Evolutionary conservation across 2,113 vertebrate species (phyloP).

Genomic region (Scortum barcoo): DNA sequence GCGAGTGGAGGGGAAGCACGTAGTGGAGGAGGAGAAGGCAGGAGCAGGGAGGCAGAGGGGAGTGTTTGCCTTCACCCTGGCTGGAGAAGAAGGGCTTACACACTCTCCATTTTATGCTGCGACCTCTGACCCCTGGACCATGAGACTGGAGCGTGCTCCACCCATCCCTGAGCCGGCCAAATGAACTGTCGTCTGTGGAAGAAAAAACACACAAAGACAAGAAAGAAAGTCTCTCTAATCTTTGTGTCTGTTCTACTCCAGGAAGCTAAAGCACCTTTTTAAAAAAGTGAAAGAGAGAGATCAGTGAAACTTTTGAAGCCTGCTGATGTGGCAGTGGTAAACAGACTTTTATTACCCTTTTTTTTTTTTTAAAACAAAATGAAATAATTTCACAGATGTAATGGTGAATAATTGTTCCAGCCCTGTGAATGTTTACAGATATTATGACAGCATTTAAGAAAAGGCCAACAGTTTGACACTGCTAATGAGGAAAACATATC

Average conservation of each 20-base stretch:
- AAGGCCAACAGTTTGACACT: slow-evolving; percentile 37
- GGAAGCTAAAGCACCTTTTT: slow-evolving; percentile 72
- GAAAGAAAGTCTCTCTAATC: slow-evolving; percentile 41
- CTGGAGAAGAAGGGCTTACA: slow-evolving; percentile 89
- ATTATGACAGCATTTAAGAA: slow-evolving; percentile 53
- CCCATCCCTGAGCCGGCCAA: slow-evolving; percentile 92
- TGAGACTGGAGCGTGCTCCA: slow-evolving; percentile 88
- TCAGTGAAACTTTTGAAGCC: slow-evolving; percentile 55
- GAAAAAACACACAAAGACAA: slow-evolving; percentile 23
- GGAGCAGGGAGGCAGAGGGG: slow-evolving; percentile 91
- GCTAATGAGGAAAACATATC: slow-evolving; percentile 30
- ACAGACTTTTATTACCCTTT: slow-evolving; percentile 25
- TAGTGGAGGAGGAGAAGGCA: slow-evolving; percentile 87
- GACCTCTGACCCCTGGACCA: slow-evolving; percentile 91
- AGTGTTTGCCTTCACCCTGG: slow-evolving; percentile 91
- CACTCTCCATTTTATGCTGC: slow-evolving; percentile 89
- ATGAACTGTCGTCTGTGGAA: slow-evolving; percentile 74
- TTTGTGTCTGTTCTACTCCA: slow-evolving; percentile 54
- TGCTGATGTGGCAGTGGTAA: slow-evolving; percentile 48
- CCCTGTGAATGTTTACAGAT: slow-evolving; percentile 63
- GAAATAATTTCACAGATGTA: slow-evolving; percentile 45
- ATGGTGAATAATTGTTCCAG: slow-evolving; percentile 31
- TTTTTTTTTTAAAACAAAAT: slow-evolving; percentile 11
- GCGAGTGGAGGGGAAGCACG: slow-evolving; percentile 86
- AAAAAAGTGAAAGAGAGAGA: slow-evolving; percentile 45